Percentiles rank a stretch among this genome's conserved stretches.
phyloP scores from a whole-genome alignment of 2,797 vertebrate genomes.

The Mus caroli region DNA sequence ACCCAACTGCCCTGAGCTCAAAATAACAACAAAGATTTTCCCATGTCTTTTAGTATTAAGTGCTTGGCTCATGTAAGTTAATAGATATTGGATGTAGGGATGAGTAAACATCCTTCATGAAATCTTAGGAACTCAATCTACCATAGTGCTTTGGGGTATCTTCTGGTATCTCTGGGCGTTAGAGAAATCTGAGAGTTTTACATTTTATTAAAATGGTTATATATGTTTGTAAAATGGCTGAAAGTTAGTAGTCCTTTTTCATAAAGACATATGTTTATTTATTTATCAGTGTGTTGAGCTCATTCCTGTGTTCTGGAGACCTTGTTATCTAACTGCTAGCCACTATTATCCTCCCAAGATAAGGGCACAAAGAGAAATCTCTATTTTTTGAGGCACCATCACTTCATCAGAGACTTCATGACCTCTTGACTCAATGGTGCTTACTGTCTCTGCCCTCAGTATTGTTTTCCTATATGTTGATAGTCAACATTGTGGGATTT shows the following conservation, averaged over 20 bases:
- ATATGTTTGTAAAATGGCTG: neutral
- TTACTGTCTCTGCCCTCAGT: neutral
- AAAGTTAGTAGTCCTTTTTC: neutral
- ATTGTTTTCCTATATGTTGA: neutral
- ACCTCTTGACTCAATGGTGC: neutral
- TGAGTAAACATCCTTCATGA: neutral
- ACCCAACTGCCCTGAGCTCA: neutral
- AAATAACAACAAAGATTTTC: neutral
- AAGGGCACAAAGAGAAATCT: neutral
- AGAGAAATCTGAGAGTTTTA: neutral
- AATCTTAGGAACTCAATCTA: neutral
- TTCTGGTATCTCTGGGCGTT: slow-evolving; percentile 1
- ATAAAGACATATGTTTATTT: neutral
- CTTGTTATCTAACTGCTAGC: neutral
- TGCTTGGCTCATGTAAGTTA: neutral
- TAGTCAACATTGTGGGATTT: neutral
- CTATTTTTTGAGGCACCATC: neutral
- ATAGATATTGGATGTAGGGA: slow-evolving; percentile 5
- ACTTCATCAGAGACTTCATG: neutral
- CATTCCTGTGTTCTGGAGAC: neutral
- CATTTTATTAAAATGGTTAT: neutral
- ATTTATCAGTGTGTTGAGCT: neutral
- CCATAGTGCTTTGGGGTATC: neutral
- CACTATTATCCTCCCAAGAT: neutral
- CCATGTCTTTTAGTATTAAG: neutral